Evolutionary conservation across 1,140 invertebrate species (phyloP).

Genomic region (Drosophila baimaii): DNA sequence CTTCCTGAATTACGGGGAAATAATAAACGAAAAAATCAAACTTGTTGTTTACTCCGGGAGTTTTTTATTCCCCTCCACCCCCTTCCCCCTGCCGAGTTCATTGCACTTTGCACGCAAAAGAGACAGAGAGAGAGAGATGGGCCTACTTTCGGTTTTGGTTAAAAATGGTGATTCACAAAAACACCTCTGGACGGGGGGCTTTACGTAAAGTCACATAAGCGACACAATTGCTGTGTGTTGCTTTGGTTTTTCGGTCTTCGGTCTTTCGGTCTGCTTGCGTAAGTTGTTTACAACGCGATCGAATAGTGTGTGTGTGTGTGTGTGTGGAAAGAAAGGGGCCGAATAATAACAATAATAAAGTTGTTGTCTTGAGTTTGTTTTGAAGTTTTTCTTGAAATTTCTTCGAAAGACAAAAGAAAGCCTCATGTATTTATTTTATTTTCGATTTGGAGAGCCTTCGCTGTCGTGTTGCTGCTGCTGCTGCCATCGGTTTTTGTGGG

Average conservation of each 20-base stretch:
- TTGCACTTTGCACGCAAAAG: constrained; percentile 36
- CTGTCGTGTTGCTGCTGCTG: too few species aligned
- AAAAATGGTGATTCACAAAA: constrained; percentile 59
- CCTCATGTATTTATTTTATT: constrained; percentile 23
- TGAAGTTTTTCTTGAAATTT: constrained; percentile 60
- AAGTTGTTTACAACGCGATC: constrained; percentile 76
- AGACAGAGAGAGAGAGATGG: constrained; percentile 25
- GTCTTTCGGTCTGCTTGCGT: constrained; percentile 56
- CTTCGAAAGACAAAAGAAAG: constrained; percentile 65
- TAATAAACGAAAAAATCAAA: constrained; percentile 29
- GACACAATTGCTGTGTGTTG: constrained; percentile 58
- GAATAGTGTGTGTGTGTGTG: constrained; percentile 55
- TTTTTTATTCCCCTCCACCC: background rate
- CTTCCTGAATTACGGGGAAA: constrained; percentile 60
- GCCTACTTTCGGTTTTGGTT: constrained; percentile 66
- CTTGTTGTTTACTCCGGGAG: constrained; percentile 53
- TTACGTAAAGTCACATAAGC: constrained; percentile 73
- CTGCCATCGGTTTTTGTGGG: constrained; percentile 56
- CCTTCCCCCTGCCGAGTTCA: constrained; percentile 34
- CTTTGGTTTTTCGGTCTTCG: constrained; percentile 19
- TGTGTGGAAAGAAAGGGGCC: constrained; percentile 52
- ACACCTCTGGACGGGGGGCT: constrained; percentile 37
- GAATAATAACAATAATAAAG: constrained; percentile 39
- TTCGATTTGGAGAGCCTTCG: constrained; percentile 50
- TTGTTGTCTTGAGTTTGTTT: constrained; percentile 46